Conservation (phyloP, 2,797 vertebrate genomes). For the Sardinella longiceps region DNA sequence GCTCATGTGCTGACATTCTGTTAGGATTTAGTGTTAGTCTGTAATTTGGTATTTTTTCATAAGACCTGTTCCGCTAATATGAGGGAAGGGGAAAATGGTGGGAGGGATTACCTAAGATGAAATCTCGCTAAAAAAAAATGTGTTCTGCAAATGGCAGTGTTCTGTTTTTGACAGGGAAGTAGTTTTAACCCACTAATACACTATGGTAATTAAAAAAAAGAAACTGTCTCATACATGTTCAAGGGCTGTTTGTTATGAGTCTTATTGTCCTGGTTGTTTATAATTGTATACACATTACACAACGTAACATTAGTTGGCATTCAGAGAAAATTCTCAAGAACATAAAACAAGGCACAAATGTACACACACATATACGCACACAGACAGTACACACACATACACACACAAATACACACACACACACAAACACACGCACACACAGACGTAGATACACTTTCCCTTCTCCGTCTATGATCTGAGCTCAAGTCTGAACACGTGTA, state of each 20-base stretch:
- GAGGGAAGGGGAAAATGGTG: neutral
- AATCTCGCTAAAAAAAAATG: neutral
- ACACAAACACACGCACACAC: neutral
- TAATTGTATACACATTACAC: constrained; percentile 19
- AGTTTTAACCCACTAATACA: neutral
- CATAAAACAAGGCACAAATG: neutral
- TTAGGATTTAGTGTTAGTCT: neutral
- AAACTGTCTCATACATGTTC: neutral
- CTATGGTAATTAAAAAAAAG: neutral
- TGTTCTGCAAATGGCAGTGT: neutral
- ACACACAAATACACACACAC: neutral
- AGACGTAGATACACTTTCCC: constrained; percentile 7
- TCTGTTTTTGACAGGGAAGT: neutral
- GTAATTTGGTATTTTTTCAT: constrained; percentile 11
- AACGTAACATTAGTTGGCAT: too few species aligned
- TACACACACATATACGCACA: neutral
- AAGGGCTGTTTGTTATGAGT: neutral
- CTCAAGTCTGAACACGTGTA: constrained; percentile 18
- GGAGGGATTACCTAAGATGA: neutral
- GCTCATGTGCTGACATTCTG: constrained; percentile 8
- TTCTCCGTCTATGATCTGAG: neutral
- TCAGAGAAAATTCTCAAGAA: neutral
- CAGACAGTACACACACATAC: neutral
- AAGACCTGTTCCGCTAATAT: neutral
- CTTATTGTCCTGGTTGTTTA: neutral